phyloP scores from a whole-genome alignment of 2,797 vertebrate genomes.

The Cyprinella venusta region DNA sequence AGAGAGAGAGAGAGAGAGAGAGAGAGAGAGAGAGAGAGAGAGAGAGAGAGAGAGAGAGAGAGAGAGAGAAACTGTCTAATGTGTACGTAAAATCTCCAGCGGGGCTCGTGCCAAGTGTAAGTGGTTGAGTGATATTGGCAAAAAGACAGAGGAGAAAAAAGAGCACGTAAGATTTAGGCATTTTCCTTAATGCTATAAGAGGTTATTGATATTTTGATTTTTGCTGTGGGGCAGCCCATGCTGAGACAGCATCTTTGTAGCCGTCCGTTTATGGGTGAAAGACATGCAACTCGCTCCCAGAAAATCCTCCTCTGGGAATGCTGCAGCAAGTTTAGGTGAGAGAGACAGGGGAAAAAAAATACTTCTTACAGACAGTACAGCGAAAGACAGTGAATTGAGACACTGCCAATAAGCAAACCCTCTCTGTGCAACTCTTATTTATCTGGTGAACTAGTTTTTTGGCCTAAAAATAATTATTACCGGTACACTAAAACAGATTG shows the following conservation, averaged over 20 bases:
- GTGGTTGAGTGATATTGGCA: constrained; percentile 84
- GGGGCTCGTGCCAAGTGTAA: constrained; percentile 77
- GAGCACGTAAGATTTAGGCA: constrained; percentile 79
- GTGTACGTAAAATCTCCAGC: constrained; percentile 73
- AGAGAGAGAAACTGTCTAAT: constrained; percentile 53
- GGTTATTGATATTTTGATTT: constrained; percentile 87
- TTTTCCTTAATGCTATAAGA: constrained; percentile 87
- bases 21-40: not conserved
- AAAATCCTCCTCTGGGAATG: constrained; percentile 72
- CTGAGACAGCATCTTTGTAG: constrained; percentile 77
- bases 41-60: constrained; percentile 25
- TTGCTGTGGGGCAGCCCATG: constrained; percentile 72
- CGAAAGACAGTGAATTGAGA: constrained; percentile 2
- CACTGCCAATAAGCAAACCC: constrained; percentile 23
- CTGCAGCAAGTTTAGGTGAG: constrained; percentile 28
- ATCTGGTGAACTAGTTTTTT: constrained; percentile 30
- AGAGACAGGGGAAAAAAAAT: constrained; percentile 3
- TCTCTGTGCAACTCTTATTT: constrained; percentile 15
- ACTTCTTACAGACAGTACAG: constrained; percentile 6
- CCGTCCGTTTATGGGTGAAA: constrained; percentile 74
- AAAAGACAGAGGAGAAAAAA: constrained; percentile 65
- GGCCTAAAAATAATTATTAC: constrained; percentile 30
- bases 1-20: constrained; percentile 37
- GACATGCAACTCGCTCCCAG: constrained; percentile 70
- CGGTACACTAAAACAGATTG: constrained; percentile 17